These are phyloP conservation scores for Adelognathus sp. DNA, from an alignment of 2,888 invertebrate genomes.

Conservation along the genomic window DNA sequence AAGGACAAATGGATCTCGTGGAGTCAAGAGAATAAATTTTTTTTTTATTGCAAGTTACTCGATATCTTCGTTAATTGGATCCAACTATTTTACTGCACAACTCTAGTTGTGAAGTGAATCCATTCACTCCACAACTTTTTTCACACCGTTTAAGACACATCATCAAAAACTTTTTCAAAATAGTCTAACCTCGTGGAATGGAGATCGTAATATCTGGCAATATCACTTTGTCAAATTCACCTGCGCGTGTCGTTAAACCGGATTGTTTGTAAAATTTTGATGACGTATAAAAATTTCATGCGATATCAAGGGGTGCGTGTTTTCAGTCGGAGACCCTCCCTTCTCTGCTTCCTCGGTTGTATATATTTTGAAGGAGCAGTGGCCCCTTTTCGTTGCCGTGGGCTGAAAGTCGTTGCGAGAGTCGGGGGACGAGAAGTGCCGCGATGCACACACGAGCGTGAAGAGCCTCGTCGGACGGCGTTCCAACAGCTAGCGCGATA, in stretches of 20 bases:
- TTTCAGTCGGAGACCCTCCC: background rate
- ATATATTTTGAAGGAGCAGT: conserved; percentile 23
- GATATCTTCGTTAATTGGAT: too few relatives aligned
- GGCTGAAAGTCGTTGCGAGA: background rate
- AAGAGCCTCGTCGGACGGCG: background rate
- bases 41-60: too few relatives aligned
- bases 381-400: background rate
- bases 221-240: background rate
- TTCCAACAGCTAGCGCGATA: conserved; percentile 46
- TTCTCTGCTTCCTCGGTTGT: background rate
- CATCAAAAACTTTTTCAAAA: too few relatives aligned
- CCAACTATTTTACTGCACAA: too few relatives aligned
- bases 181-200: too few relatives aligned
- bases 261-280: conserved; percentile 14
- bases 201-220: background rate
- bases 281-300: background rate
- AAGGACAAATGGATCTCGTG: too few relatives aligned
- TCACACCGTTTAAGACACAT: too few relatives aligned
- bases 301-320: background rate
- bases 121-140: too few relatives aligned
- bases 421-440: background rate
- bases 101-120: too few relatives aligned
- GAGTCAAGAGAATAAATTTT: too few relatives aligned
- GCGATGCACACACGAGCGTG: background rate
- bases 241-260: background rate